Evolutionary conservation across 1,140 invertebrate species (phyloP), one percentile per base, ranked within the genome.

Genomic region (Gryllus bimaculatus): DNA sequence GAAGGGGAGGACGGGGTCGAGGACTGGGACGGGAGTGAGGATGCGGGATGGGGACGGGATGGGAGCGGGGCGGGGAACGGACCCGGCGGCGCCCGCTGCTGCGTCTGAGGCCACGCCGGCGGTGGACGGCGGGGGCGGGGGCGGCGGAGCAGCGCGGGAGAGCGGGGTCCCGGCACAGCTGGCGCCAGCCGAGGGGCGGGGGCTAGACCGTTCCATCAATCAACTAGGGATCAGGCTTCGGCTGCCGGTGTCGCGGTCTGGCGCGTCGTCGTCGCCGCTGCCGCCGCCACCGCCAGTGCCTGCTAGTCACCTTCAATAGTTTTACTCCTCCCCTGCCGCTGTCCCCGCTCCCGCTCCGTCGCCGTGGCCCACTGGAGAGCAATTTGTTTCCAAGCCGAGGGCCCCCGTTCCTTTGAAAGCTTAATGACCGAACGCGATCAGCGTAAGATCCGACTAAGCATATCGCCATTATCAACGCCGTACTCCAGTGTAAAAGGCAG

Each of bases 141-240:
- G 26, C 26, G 26, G 26, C 26, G 26, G 26, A 5, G 26, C 26
- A 39, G 26, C 26, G 26, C 26, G 26, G 26, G 26, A 39, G 26
- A 39, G 26, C 26, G 26, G 26, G 26, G 26, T 39, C 26, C 26
- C 26, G 26, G 26, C 26, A 5, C 26, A 39, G 26, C 26, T 39
- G 26, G 26, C 26, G 26, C 26, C 26, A 39, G 26, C 26, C 5
- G 26, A 39, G 26, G 26, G 26, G 26, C 26, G 54, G 18, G 18
- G 54, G 54, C 54, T 66, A 66, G 54, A 66, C 54, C 54, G 54
- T 66, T 66, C 54, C 54, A 66, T 66, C 54, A 66, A 66, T 66
- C 54, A 66, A 66, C 2, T 66, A 18, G 54, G 54, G 54, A 66
- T 66, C 54, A 66, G 54, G 18, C 54, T 66, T 66, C 54, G 54